Conservation (phyloP, 1,140 invertebrate species). For the Drosophila bocqueti region DNA sequence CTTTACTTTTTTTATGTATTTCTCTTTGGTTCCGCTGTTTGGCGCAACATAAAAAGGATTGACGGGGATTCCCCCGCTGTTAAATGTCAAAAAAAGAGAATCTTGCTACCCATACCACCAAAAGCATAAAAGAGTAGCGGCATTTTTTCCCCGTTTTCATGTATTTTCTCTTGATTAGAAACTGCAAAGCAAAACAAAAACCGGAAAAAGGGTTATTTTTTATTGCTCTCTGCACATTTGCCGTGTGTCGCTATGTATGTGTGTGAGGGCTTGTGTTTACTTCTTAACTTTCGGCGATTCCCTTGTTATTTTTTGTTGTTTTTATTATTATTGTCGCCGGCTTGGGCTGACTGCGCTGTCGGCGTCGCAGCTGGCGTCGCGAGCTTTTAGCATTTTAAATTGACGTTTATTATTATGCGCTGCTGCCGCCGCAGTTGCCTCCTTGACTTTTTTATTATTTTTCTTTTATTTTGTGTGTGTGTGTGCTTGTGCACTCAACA, state of each 20-base stretch:
- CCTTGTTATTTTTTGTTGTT: slow-evolving; percentile 48
- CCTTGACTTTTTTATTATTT: slow-evolving; percentile 37
- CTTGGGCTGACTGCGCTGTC: slow-evolving; percentile 61
- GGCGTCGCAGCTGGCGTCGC: slow-evolving; percentile 20
- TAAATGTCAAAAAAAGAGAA: slow-evolving; percentile 56
- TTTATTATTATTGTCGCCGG: slow-evolving; percentile 77
- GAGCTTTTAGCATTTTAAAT: slow-evolving; percentile 82
- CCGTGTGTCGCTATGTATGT: slow-evolving; percentile 46
- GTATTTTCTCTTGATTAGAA: slow-evolving; percentile 80
- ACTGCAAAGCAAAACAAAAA: slow-evolving; percentile 82
- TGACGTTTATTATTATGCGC: slow-evolving; percentile 83
- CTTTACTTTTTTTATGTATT: not conserved
- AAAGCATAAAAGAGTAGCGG: slow-evolving; percentile 38
- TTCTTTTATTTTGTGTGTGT: slow-evolving; percentile 37
- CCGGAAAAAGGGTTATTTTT: slow-evolving; percentile 83
- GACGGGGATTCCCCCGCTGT: slow-evolving; percentile 23
- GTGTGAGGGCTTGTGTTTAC: slow-evolving; percentile 62
- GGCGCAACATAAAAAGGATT: slow-evolving; percentile 49
- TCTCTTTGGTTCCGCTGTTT: slow-evolving; percentile 24
- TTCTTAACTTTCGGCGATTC: slow-evolving; percentile 81
- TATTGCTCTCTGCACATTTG: slow-evolving; percentile 67
- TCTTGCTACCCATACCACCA: slow-evolving; percentile 25
- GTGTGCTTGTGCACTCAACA: slow-evolving; percentile 73
- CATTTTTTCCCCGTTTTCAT: slow-evolving; percentile 56
- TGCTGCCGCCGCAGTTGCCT: slow-evolving; percentile 23